phyloP scores from a whole-genome alignment of 2,113 vertebrate genomes.

The Chloropsis hardwickii region DNA sequence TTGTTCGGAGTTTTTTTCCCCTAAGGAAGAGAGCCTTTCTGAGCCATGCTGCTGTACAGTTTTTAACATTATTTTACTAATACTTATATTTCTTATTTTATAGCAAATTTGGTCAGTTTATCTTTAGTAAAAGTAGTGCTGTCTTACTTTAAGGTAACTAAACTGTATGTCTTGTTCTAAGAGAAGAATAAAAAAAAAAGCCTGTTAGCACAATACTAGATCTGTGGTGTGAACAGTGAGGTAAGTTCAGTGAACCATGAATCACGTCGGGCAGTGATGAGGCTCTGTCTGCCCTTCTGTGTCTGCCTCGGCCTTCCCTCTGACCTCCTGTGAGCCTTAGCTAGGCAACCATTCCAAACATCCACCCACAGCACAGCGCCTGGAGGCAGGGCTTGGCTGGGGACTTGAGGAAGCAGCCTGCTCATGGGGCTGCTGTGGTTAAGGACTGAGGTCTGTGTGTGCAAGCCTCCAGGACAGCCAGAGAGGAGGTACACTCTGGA shows the following conservation, averaged over 20 bases:
- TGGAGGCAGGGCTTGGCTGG: not conserved
- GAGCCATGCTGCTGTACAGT: not conserved
- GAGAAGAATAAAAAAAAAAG: not conserved
- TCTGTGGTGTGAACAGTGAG: not conserved
- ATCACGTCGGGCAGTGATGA: not conserved
- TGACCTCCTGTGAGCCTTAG: not conserved
- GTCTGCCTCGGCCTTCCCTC: not conserved
- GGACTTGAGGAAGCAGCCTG: not conserved
- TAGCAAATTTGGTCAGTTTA: not conserved
- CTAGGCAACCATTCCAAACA: not conserved
- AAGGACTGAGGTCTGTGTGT: not conserved
- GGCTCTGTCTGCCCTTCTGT: not conserved
- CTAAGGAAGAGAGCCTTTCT: not conserved
- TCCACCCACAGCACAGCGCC: rapidly evolving
- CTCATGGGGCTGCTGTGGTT: not conserved
- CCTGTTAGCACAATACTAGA: not conserved
- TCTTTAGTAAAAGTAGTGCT: not conserved
- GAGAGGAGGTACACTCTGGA: not conserved
- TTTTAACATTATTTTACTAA: not conserved
- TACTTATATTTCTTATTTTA: not conserved
- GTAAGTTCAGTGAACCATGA: not conserved
- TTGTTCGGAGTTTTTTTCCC: not conserved
- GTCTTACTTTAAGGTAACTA: not conserved
- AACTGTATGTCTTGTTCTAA: not conserved
- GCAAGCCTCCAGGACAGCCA: not conserved